Evolutionary conservation across 2,797 vertebrate species (phyloP).

Genomic region (Sibirionetta formosa): DNA sequence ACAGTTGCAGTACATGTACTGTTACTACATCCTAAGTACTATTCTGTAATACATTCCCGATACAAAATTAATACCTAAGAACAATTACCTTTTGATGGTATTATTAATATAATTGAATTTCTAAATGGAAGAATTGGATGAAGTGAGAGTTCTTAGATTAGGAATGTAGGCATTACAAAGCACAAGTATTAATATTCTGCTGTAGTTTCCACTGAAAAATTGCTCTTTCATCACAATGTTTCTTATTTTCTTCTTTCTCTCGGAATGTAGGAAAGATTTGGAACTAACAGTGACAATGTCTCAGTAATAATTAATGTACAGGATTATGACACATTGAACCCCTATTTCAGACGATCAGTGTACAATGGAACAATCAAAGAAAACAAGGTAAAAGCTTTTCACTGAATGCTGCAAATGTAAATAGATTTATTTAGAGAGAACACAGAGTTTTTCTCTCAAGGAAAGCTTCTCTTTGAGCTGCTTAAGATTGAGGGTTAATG

Average conservation of each 20-base stretch:
- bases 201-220: background rate
- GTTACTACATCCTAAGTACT: accelerated
- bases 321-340: conserved; percentile 86
- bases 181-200: background rate
- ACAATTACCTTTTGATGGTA: background rate
- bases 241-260: background rate
- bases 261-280: conserved; percentile 75
- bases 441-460: background rate
- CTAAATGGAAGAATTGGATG: background rate
- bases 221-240: accelerated
- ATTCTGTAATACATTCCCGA: background rate
- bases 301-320: conserved; percentile 69
- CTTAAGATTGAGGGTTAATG: background rate
- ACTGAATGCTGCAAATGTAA: background rate
- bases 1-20: background rate
- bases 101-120: background rate
- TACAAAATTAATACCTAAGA: background rate
- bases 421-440: background rate
- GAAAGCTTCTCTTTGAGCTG: background rate
- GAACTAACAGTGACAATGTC: conserved; percentile 44
- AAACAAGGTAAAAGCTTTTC: conserved; percentile 75
- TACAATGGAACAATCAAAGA: conserved; percentile 82
- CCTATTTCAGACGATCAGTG: conserved; percentile 81
- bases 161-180: background rate
- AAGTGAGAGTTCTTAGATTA: background rate